phyloP scores from a whole-genome alignment of 2,113 vertebrate species.

The Dipodomys spectabilis region DNA sequence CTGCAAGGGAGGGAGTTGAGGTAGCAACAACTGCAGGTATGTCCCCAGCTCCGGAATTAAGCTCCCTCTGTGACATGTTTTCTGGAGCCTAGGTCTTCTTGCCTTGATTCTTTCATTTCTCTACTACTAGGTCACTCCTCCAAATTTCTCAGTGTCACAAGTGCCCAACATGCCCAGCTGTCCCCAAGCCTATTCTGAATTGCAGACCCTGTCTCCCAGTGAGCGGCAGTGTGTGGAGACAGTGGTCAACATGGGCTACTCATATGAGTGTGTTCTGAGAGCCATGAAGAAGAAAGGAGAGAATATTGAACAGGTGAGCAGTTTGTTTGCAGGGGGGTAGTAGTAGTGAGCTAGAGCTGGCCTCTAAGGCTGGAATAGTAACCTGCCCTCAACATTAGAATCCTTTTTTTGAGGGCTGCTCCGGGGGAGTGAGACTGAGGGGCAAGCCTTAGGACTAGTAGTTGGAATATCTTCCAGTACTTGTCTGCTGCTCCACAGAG shows the following conservation, averaged over 20 bases:
- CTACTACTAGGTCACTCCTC: slow-evolving; percentile 81
- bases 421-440: not conserved
- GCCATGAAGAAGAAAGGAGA: slow-evolving; percentile 98
- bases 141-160: slow-evolving; percentile 85
- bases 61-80: not conserved
- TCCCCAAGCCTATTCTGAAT: slow-evolving; percentile 74
- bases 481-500: not conserved
- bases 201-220: slow-evolving; percentile 90
- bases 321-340: accelerated
- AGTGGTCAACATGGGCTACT: slow-evolving; percentile 96
- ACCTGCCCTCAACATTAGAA: not conserved
- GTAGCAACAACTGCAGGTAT: not conserved
- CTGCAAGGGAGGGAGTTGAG: not conserved
- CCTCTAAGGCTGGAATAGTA: not conserved
- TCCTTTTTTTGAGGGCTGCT: not conserved
- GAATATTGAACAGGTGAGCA: slow-evolving; percentile 95
- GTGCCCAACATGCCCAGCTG: slow-evolving; percentile 85
- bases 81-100: not conserved
- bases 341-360: not conserved
- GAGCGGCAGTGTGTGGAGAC: slow-evolving; percentile 95
- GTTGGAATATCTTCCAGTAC: not conserved
- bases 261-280: slow-evolving; percentile 93
- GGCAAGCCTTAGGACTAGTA: not conserved
- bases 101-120: slow-evolving; percentile 51
- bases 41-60: not conserved